Evolutionary conservation across 1,140 invertebrate species (phyloP).

Genomic region (Drosophila athabasca): DNA sequence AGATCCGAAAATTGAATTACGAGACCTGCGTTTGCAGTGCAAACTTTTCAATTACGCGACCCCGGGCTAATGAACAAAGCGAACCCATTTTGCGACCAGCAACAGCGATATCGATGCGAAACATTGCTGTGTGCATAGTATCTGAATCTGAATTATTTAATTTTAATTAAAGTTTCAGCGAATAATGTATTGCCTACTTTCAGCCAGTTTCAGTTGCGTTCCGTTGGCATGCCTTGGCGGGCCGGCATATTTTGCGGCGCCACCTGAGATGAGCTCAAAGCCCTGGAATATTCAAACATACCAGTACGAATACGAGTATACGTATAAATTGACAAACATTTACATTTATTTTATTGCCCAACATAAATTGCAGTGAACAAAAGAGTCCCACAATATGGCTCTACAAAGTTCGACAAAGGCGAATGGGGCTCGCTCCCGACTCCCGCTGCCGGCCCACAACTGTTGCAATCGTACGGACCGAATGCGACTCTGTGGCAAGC

Average conservation of each 20-base stretch:
- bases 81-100: slow-evolving; percentile 13
- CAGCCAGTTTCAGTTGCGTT: slow-evolving; percentile 1
- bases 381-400: slow-evolving; percentile 58
- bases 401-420: slow-evolving; percentile 49
- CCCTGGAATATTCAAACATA: slow-evolving; percentile 2
- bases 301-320: background rate
- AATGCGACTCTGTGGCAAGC: slow-evolving; percentile 59
- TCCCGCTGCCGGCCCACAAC: slow-evolving; percentile 22
- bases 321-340: slow-evolving; percentile 42
- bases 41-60: slow-evolving; percentile 68
- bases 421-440: slow-evolving; percentile 12
- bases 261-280: slow-evolving; percentile 22
- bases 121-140: slow-evolving; percentile 6
- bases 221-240: background rate
- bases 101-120: slow-evolving; percentile 18
- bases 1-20: slow-evolving; percentile 61
- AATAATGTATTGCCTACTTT: slow-evolving; percentile 50
- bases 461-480: slow-evolving; percentile 53
- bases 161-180: slow-evolving; percentile 63
- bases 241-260: slow-evolving; percentile 19
- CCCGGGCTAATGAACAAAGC: slow-evolving; percentile 67
- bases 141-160: slow-evolving; percentile 71
- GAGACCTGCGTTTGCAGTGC: slow-evolving; percentile 22
- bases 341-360: slow-evolving; percentile 71
- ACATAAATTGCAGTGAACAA: slow-evolving; percentile 69